A percentile compares a stretch with the other conserved stretches of the same genome.
Evolutionary conservation across 2,113 vertebrate species (phyloP).

Genomic region (Symphodus melops): DNA sequence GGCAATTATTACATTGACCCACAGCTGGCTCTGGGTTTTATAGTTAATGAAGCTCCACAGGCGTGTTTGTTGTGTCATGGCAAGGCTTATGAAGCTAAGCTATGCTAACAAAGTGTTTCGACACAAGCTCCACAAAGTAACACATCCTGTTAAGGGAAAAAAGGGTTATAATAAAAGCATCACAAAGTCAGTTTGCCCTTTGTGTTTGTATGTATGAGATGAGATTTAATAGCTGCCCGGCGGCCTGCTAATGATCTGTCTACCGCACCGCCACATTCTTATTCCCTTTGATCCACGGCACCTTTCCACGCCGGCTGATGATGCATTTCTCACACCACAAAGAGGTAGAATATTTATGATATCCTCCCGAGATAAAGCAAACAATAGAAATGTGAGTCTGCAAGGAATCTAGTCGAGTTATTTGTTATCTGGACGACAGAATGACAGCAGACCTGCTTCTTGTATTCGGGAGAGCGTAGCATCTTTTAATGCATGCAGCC

Average conservation of each 20-base stretch:
- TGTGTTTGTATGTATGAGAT: not conserved
- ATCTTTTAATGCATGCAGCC: conserved; percentile 6
- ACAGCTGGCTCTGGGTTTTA: conserved; percentile 55
- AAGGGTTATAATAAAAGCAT: not conserved
- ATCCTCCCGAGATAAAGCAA: conserved; percentile 2
- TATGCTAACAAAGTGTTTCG: not conserved
- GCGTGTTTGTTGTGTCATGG: conserved; percentile 50
- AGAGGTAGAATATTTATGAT: conserved; percentile 14
- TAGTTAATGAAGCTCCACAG: conserved; percentile 60
- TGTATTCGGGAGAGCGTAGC: not conserved
- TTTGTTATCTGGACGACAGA: conserved; percentile 24
- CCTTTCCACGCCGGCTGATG: not conserved
- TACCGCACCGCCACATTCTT: not conserved
- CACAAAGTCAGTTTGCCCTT: not conserved
- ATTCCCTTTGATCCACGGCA: not conserved
- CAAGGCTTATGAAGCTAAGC: conserved; percentile 33
- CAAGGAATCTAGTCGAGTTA: conserved; percentile 6
- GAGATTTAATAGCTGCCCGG: conserved; percentile 16
- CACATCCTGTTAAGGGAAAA: not conserved
- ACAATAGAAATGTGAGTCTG: conserved; percentile 1
- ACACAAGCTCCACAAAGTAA: not conserved
- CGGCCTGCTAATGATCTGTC: conserved; percentile 26
- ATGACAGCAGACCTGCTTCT: conserved; percentile 1
- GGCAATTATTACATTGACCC: conserved; percentile 69
- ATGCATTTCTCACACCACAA: conserved; percentile 8